Evolutionary conservation across 2,113 vertebrate species (phyloP).

Genomic region (Macrotus californicus): DNA sequence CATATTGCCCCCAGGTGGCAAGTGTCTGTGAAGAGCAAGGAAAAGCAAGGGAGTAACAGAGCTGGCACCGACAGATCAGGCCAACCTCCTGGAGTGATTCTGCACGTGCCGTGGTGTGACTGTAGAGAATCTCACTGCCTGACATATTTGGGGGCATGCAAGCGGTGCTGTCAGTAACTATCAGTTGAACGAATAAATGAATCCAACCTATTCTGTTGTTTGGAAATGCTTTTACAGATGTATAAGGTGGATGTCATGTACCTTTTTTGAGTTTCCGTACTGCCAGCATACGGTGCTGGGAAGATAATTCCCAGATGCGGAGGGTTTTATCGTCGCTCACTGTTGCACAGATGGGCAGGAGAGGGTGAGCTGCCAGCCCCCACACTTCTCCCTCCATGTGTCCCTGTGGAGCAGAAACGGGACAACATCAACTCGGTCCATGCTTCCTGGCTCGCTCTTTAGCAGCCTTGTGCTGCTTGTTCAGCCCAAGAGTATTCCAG

Average conservation of each 20-base stretch:
- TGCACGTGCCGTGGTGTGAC: background rate
- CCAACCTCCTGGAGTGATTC: background rate
- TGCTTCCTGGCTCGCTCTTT: background rate
- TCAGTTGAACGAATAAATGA: background rate
- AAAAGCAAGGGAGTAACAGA: background rate
- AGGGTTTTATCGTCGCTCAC: slow-evolving; percentile 97
- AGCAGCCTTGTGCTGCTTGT: background rate
- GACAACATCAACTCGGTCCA: background rate
- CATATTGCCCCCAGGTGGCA: slow-evolving; percentile 51
- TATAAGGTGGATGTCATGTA: slow-evolving; percentile 55
- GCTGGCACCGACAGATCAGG: background rate
- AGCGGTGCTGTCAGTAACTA: background rate
- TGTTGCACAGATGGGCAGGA: slow-evolving; percentile 94
- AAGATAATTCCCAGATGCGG: slow-evolving; percentile 95
- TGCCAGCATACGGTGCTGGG: slow-evolving; percentile 97
- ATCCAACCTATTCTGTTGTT: background rate
- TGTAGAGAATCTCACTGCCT: background rate
- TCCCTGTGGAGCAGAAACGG: slow-evolving; percentile 80
- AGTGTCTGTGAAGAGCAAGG: slow-evolving; percentile 35
- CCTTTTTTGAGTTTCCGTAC: slow-evolving; percentile 99
- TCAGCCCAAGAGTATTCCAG: background rate
- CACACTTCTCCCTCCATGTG: slow-evolving; percentile 99
- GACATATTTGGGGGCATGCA: background rate
- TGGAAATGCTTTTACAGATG: background rate
- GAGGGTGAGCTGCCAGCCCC: slow-evolving; percentile 94